These are phyloP conservation scores for Conchocele bisecta DNA, from an alignment of 2,888 invertebrate genomes.

Conservation along the genomic window DNA sequence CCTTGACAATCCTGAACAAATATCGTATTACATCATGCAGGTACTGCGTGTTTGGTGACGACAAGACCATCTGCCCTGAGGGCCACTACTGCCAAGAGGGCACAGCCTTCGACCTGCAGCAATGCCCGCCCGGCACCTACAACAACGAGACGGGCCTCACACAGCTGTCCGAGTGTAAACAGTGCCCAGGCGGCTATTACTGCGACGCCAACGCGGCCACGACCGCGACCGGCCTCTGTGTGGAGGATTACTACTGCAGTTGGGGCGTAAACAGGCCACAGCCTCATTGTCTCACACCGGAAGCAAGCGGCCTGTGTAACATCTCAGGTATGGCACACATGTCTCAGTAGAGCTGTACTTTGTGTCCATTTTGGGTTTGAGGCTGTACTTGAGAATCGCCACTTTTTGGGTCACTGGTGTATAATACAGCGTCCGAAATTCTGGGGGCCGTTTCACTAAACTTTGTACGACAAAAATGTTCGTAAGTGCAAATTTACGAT, in stretches of 20 bases:
- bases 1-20: no score
- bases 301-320: slow-evolving; percentile 43
- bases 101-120: slow-evolving; percentile 78
- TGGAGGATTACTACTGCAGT: slow-evolving; percentile 78
- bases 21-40: no score
- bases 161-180: slow-evolving; percentile 68
- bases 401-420: no score
- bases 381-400: no score
- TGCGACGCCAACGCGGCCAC: slow-evolving; percentile 68
- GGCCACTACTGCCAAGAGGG: slow-evolving; percentile 79
- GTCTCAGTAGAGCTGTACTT: no score
- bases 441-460: no score
- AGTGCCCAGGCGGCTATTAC: slow-evolving; percentile 78
- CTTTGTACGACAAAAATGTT: no score
- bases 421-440: no score
- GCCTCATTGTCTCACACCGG: slow-evolving; percentile 61
- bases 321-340: slow-evolving; percentile 56
- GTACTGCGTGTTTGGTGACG: slow-evolving; percentile 77
- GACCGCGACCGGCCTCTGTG: slow-evolving; percentile 70
- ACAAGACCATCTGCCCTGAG: slow-evolving; percentile 71
- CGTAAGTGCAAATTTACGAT: no score
- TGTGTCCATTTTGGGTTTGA: no score
- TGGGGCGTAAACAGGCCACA: slow-evolving; percentile 76
- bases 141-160: slow-evolving; percentile 78
- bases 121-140: slow-evolving; percentile 78